Evolutionary conservation across 2,797 vertebrate species (phyloP).

Genomic region (Acanthurus tractus): DNA sequence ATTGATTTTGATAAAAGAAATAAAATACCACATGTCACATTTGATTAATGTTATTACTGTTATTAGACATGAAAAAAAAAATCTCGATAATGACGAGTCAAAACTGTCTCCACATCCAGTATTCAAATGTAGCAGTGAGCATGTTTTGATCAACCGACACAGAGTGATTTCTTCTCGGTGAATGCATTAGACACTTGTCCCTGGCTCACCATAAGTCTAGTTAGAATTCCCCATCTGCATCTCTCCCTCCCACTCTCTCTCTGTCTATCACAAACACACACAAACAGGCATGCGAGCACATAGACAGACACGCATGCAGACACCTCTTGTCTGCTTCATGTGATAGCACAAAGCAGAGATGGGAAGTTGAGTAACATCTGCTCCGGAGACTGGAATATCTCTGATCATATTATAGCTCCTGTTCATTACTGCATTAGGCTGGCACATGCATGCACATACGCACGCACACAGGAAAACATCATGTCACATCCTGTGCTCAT

Average conservation of each 20-base stretch:
- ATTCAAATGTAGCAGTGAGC: slow-evolving; percentile 14
- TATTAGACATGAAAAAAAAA: slow-evolving; percentile 13
- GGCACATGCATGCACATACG: slow-evolving; percentile 20
- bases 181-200: slow-evolving; percentile 51
- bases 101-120: slow-evolving; percentile 6
- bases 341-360: slow-evolving; percentile 67
- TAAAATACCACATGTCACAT: slow-evolving; percentile 9
- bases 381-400: slow-evolving; percentile 74
- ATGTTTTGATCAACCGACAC: slow-evolving; percentile 26
- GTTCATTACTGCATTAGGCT: slow-evolving; percentile 67
- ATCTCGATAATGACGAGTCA: slow-evolving; percentile 13
- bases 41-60: slow-evolving; percentile 1
- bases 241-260: slow-evolving; percentile 18
- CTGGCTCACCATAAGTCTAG: slow-evolving; percentile 50
- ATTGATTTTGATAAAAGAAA: slow-evolving; percentile 15
- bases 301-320: slow-evolving; percentile 41
- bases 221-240: slow-evolving; percentile 68
- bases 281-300: slow-evolving; percentile 29
- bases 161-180: slow-evolving; percentile 43
- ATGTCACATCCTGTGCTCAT: slow-evolving; percentile 68
- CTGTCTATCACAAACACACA: background rate
- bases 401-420: slow-evolving; percentile 75
- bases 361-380: slow-evolving; percentile 79
- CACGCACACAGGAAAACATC: slow-evolving; percentile 32
- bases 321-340: slow-evolving; percentile 71